These are phyloP conservation scores for Stictonetta naevosa DNA, from an alignment of 2,113 vertebrate species.

Conservation along the genomic window DNA sequence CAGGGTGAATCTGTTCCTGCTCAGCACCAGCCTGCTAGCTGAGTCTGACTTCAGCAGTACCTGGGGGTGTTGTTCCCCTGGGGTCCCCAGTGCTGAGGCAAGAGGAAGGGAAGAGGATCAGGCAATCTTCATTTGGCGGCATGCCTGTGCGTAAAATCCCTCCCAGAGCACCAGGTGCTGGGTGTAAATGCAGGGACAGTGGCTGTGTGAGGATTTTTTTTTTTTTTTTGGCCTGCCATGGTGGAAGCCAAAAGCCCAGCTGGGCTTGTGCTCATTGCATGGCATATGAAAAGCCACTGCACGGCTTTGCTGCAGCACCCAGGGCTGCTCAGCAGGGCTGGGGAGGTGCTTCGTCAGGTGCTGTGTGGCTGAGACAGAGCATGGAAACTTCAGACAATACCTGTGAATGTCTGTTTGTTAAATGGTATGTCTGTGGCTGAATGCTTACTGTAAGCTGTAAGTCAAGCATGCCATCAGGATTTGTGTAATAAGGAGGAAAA, in stretches of 20 bases:
- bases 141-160: rapidly evolving
- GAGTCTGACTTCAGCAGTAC: not conserved
- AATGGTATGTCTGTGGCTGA: not conserved
- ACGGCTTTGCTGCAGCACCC: not conserved
- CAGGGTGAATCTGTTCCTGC: rapidly evolving
- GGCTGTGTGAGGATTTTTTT: not conserved
- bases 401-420: not conserved
- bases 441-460: not conserved
- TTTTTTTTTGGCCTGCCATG: not conserved
- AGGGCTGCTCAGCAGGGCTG: not conserved
- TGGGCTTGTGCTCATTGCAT: rapidly evolving
- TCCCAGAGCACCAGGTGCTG: not conserved
- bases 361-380: not conserved
- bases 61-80: not conserved
- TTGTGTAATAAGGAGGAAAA: not conserved
- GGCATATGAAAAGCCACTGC: rapidly evolving
- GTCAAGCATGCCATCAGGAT: not conserved
- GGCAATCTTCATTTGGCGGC: rapidly evolving
- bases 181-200: not conserved
- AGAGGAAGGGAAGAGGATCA: not conserved
- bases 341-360: rapidly evolving
- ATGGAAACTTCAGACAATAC: not conserved
- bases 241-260: not conserved
- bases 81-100: not conserved
- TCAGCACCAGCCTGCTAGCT: not conserved